Percentiles rank a stretch among this genome's conserved stretches.
These are phyloP conservation scores for Calliopsis andreniformis DNA, from an alignment of 1,140 invertebrate species.

Conservation along the genomic window DNA sequence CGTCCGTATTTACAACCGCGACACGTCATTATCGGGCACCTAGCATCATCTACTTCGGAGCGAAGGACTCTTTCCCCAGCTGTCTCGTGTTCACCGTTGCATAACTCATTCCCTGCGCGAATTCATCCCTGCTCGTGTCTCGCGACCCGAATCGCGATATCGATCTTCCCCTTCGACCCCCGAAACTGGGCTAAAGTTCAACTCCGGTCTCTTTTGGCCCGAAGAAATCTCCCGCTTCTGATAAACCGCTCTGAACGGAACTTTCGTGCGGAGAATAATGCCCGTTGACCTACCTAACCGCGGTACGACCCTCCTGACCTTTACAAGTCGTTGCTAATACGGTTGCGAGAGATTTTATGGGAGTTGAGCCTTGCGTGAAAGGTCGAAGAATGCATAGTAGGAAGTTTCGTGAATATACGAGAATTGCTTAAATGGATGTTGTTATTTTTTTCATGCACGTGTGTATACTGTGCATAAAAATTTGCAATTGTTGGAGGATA, in stretches of 20 bases:
- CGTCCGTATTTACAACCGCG: constrained; percentile 21
- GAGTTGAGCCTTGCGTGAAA: too few species aligned
- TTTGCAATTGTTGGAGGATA: too few species aligned
- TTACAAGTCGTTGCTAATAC: too few species aligned
- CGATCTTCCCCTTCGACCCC: neutral
- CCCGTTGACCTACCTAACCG: too few species aligned
- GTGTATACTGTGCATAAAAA: too few species aligned
- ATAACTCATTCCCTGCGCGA: neutral
- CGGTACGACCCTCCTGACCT: too few species aligned
- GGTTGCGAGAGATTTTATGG: too few species aligned
- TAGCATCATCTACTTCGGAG: neutral
- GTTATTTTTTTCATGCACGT: too few species aligned
- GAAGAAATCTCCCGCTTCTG: neutral
- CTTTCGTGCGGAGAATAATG: too few species aligned
- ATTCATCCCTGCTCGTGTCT: neutral
- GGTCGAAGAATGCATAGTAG: too few species aligned
- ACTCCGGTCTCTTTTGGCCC: neutral
- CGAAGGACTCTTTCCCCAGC: neutral
- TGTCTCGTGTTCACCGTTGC: neutral
- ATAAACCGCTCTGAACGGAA: neutral
- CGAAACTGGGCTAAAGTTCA: neutral
- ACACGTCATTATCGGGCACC: constrained; percentile 25
- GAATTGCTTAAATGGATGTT: too few species aligned
- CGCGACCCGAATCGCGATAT: neutral
- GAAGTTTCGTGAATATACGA: too few species aligned